Evolutionary conservation across 2,113 vertebrate species (phyloP).

Genomic region (Coracopsis vasa): DNA sequence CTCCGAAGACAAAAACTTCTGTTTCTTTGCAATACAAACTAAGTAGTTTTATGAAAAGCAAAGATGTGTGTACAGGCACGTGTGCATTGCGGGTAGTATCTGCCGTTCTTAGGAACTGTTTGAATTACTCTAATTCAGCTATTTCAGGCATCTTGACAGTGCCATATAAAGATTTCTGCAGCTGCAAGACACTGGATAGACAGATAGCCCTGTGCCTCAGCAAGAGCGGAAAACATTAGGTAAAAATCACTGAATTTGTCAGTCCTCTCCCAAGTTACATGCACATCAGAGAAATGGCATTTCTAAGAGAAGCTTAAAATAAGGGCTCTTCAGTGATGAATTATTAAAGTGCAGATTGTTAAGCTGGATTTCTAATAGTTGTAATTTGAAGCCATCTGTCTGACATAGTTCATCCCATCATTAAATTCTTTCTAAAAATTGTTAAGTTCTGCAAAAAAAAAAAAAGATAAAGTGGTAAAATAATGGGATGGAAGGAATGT

Average conservation of each 20-base stretch:
- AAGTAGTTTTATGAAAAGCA: neutral
- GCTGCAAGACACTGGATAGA: neutral
- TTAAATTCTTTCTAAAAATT: neutral
- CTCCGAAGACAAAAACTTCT: neutral
- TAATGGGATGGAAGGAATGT: neutral
- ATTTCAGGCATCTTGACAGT: neutral
- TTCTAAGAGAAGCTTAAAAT: neutral
- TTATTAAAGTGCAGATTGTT: neutral
- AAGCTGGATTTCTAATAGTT: neutral
- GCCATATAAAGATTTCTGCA: neutral
- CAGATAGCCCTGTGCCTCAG: neutral
- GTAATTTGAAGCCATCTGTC: neutral
- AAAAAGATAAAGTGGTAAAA: neutral
- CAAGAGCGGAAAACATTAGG: neutral
- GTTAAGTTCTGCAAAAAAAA: neutral
- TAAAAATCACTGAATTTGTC: neutral
- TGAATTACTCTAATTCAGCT: neutral
- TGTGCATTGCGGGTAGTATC: neutral
- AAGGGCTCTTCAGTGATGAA: neutral
- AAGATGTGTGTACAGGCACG: accelerated
- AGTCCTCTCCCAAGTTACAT: neutral
- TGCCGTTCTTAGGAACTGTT: neutral
- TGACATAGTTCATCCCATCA: neutral
- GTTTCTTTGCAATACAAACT: neutral
- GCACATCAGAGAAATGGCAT: neutral